A percentile compares a stretch with the other conserved stretches of the same genome.
These are phyloP conservation scores for Lapara coniferarum DNA, from an alignment of 2,888 invertebrate genomes.

Conservation along the genomic window DNA sequence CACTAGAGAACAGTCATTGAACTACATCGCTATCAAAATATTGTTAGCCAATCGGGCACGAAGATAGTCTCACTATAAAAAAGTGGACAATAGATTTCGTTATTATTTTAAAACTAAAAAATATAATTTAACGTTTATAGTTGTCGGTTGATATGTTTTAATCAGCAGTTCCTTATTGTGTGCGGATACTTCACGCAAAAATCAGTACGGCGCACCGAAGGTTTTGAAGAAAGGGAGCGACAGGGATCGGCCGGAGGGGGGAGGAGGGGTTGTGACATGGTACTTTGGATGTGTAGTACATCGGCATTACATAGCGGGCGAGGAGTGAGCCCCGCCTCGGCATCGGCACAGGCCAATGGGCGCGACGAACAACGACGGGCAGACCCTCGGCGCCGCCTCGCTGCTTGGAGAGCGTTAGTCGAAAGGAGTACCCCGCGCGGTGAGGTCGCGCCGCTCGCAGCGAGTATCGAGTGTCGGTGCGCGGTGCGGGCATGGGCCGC, in stretches of 20 bases:
- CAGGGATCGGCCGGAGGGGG: neutral
- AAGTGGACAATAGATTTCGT: neutral
- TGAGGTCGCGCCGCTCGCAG: slow-evolving; percentile 48
- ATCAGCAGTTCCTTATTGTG: slow-evolving; percentile 7
- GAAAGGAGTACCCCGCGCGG: slow-evolving; percentile 51
- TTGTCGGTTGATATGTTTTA: slow-evolving; percentile 9
- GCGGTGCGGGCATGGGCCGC: slow-evolving; percentile 45
- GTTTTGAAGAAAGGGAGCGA: neutral
- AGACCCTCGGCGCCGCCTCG: slow-evolving; percentile 50
- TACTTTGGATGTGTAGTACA: slow-evolving; percentile 1
- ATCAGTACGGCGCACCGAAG: slow-evolving; percentile 25
- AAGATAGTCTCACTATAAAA: no score
- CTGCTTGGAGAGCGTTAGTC: slow-evolving; percentile 53
- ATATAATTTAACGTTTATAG: neutral
- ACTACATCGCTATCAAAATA: no score
- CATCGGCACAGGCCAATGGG: slow-evolving; percentile 49
- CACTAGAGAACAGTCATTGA: no score
- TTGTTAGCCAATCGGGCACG: no score
- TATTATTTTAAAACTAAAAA: neutral
- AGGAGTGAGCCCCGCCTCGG: slow-evolving; percentile 30
- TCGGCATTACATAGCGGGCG: slow-evolving; percentile 49
- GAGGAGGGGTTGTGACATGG: neutral
- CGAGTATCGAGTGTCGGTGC: slow-evolving; percentile 37
- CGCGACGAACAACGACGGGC: slow-evolving; percentile 31
- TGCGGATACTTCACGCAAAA: slow-evolving; percentile 28